Evolutionary conservation across 1,140 invertebrate species (phyloP).

Genomic region (Halyomorpha halys): DNA sequence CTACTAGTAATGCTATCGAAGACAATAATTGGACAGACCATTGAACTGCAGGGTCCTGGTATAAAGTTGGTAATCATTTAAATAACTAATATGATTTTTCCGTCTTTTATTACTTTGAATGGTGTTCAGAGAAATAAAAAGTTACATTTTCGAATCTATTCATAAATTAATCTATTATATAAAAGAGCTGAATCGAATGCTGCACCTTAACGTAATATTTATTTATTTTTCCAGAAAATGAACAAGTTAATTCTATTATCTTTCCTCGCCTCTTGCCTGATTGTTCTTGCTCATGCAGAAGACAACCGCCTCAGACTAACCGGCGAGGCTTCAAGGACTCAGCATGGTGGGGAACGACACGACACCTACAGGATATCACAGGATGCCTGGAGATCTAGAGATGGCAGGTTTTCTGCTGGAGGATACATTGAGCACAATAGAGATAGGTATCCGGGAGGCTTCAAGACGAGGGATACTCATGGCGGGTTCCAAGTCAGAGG

Average conservation of each 20-base stretch:
- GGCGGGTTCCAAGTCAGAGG: conserved; percentile 13
- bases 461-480: conserved; percentile 10
- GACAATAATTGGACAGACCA: no score
- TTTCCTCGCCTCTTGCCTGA: background rate
- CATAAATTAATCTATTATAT: no score
- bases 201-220: no score
- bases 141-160: no score
- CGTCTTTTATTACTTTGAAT: no score
- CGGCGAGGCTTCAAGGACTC: background rate
- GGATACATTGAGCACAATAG: conserved; percentile 20
- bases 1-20: no score
- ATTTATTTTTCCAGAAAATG: conserved; percentile 2
- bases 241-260: background rate
- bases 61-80: no score
- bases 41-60: no score
- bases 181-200: no score
- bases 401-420: conserved; percentile 10
- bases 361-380: background rate
- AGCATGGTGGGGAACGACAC: background rate
- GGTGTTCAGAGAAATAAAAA: no score
- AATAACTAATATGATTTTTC: no score
- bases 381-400: conserved; percentile 13
- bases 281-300: background rate
- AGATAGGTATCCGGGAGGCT: background rate
- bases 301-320: background rate